Evolutionary conservation across 2,113 vertebrate species (phyloP).

Genomic region (Cyphomyrus plagiostoma): DNA sequence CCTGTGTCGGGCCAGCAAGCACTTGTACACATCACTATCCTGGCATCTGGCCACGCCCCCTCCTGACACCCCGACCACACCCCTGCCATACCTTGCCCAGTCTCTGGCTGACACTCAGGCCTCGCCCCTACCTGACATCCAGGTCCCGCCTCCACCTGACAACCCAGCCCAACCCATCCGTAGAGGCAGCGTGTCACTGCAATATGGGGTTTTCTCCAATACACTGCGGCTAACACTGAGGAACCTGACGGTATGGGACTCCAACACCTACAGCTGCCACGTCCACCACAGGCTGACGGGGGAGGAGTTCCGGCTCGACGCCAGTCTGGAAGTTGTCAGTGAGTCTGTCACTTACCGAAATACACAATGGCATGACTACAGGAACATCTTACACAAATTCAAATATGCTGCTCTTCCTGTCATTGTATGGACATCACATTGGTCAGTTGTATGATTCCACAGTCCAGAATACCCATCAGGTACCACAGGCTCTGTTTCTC

Average conservation of each 20-base stretch:
- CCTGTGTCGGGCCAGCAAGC: constrained; percentile 80
- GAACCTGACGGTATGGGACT: constrained; percentile 72
- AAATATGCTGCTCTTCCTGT: not conserved
- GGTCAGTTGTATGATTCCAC: not conserved
- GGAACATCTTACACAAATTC: constrained; percentile 24
- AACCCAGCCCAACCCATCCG: constrained; percentile 39
- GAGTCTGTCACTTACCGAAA: constrained; percentile 46
- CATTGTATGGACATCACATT: not conserved
- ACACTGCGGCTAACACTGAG: constrained; percentile 66
- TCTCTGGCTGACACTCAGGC: not conserved
- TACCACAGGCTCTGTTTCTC: constrained; percentile 9
- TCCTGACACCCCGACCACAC: not conserved
- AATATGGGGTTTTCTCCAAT: constrained; percentile 64
- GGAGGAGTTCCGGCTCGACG: constrained; percentile 70
- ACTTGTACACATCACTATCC: constrained; percentile 75
- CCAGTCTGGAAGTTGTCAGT: constrained; percentile 80
- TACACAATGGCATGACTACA: constrained; percentile 41
- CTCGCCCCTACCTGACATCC: not conserved
- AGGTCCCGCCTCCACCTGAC: constrained; percentile 30
- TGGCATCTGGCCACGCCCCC: constrained; percentile 65
- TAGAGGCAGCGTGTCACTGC: constrained; percentile 29
- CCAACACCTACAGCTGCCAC: constrained; percentile 80
- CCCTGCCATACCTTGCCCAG: not conserved
- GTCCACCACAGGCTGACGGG: constrained; percentile 71
- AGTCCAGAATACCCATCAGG: not conserved